Percentiles rank a stretch among this genome's conserved stretches.
These are phyloP conservation scores for Trididemnum miniatum DNA, from an alignment of 23 tunicate species.

Conservation along the genomic window DNA sequence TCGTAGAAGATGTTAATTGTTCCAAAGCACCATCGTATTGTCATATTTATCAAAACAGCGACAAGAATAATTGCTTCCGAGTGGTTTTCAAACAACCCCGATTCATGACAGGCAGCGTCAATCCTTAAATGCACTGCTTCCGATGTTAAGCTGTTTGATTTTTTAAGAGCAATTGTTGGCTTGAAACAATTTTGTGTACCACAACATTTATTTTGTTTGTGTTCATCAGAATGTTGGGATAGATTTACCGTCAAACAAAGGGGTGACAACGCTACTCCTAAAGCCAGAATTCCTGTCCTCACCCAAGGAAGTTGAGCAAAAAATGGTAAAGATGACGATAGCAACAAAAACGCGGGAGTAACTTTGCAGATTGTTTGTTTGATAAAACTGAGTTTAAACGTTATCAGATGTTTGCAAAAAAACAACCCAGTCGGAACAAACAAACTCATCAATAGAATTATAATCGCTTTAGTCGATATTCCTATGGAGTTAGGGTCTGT, in stretches of 20 bases:
- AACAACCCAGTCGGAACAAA: slow-evolving; percentile 30
- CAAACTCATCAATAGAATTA: slow-evolving; percentile 12
- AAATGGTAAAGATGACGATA: slow-evolving; percentile 26
- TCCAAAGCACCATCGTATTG: slow-evolving; percentile 53
- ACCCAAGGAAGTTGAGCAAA: slow-evolving; percentile 9
- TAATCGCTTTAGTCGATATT: slow-evolving; percentile 32
- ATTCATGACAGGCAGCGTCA: not conserved
- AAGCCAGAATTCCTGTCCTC: slow-evolving; percentile 41
- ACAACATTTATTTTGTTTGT: too few species aligned
- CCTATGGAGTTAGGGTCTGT: slow-evolving; percentile 62
- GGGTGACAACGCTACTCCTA: slow-evolving; percentile 26
- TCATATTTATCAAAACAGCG: slow-evolving; percentile 38
- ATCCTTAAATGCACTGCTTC: not conserved
- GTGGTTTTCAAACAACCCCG: not conserved
- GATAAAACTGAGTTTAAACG: not conserved
- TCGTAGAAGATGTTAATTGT: slow-evolving; percentile 59
- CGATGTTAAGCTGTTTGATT: not conserved
- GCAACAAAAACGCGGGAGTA: not conserved
- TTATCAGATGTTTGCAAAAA: not conserved
- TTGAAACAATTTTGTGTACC: not conserved
- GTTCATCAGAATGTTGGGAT: not conserved
- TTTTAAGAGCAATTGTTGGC: not conserved
- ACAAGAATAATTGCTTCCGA: slow-evolving; percentile 19
- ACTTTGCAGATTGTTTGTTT: not conserved
- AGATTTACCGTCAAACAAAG: not conserved